Evolutionary conservation across 2,113 vertebrate species (phyloP).

Genomic region (Hypanus sabinus): DNA sequence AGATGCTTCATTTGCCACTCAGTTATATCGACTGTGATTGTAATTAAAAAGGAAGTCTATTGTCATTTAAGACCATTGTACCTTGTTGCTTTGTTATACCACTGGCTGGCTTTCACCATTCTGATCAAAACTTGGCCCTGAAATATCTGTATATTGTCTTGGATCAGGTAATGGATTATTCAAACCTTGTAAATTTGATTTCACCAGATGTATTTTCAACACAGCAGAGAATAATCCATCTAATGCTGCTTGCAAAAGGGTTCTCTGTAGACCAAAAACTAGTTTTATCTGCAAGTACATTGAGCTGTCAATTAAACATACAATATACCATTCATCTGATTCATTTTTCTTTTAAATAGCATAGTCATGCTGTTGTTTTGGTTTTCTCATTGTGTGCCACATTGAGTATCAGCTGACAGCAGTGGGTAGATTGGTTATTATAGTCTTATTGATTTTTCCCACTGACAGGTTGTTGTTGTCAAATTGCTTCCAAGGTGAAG

Average conservation of each 20-base stretch:
- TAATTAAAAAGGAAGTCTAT: background rate
- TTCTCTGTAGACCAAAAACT: background rate
- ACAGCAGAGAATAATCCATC: slow-evolving; percentile 1
- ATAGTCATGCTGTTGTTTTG: background rate
- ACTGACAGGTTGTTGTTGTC: background rate
- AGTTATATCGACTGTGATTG: no score
- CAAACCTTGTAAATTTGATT: slow-evolving; percentile 21
- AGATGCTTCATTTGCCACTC: background rate
- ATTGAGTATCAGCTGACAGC: background rate
- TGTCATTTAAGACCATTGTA: background rate
- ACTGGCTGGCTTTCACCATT: background rate
- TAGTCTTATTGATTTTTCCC: slow-evolving; percentile 6
- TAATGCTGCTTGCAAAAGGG: background rate
- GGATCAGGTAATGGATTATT: slow-evolving; percentile 20
- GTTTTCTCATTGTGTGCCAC: background rate
- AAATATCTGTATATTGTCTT: slow-evolving; percentile 12
- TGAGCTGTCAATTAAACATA: slow-evolving; percentile 30
- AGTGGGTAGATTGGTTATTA: background rate
- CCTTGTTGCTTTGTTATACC: background rate
- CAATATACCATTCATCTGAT: slow-evolving; percentile 23
- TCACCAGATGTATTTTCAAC: background rate
- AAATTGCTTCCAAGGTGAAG: slow-evolving; percentile 9
- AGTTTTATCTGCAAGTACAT: slow-evolving; percentile 7
- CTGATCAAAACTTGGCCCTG: background rate
- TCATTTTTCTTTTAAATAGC: background rate